Conservation (phyloP, 2,888 invertebrate species). For the Phania funesta region DNA sequence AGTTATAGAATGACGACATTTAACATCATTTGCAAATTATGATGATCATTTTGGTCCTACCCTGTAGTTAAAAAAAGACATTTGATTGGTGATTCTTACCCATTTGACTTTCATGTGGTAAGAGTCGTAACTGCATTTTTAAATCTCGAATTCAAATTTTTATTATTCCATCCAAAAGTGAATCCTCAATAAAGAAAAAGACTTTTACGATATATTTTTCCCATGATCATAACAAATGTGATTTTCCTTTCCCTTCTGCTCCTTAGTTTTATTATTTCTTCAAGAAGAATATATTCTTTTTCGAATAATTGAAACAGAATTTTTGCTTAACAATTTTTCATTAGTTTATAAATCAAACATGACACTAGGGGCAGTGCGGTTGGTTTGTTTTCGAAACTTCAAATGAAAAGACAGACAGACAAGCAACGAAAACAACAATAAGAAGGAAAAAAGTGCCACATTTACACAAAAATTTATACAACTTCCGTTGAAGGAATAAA, state of each 20-base stretch:
- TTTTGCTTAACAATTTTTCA: constrained; percentile 48
- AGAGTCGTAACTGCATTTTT: neutral
- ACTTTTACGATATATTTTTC: constrained; percentile 28
- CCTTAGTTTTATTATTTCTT: constrained; percentile 18
- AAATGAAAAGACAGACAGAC: constrained; percentile 1
- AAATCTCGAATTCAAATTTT: constrained; percentile 15
- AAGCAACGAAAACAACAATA: constrained; percentile 12
- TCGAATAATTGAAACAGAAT: constrained; percentile 31
- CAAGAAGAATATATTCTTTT: constrained; percentile 30
- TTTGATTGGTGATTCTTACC: neutral
- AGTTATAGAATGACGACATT: too few relatives aligned
- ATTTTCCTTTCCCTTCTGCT: neutral
- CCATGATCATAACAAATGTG: constrained; percentile 30
- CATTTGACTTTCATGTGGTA: neutral
- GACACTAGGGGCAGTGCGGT: constrained; percentile 50
- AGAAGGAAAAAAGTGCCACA: constrained; percentile 41
- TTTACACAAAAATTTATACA: constrained; percentile 61
- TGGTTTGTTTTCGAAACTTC: constrained; percentile 23
- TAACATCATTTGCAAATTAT: too few relatives aligned
- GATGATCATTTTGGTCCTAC: too few relatives aligned
- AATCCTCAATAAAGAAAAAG: neutral
- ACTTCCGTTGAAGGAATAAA: constrained; percentile 58
- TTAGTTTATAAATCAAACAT: constrained; percentile 63
- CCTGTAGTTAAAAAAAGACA: too few relatives aligned
- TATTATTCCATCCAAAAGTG: neutral